These are phyloP conservation scores for Melitaea athalia DNA, from an alignment of 2,888 invertebrate species.

Conservation along the genomic window DNA sequence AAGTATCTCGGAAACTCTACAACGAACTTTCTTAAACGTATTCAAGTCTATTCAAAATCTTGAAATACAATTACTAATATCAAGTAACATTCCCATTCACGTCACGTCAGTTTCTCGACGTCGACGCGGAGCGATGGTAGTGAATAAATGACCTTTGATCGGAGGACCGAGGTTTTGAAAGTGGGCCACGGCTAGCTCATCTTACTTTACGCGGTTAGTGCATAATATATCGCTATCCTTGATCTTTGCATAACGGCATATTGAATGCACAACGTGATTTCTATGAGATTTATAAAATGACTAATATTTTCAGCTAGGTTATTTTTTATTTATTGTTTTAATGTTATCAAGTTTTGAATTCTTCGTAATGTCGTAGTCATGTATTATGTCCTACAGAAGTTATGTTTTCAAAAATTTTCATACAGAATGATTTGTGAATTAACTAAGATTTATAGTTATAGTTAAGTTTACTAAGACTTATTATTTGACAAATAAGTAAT, in stretches of 20 bases:
- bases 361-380: too few relatives aligned
- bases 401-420: too few relatives aligned
- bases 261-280: slow-evolving; percentile 17
- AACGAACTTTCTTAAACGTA: background rate
- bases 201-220: slow-evolving; percentile 36
- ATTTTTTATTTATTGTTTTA: too few relatives aligned
- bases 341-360: too few relatives aligned
- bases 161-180: slow-evolving; percentile 61
- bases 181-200: slow-evolving; percentile 57
- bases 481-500: too few relatives aligned
- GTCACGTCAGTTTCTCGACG: slow-evolving; percentile 22
- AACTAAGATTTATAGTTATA: too few relatives aligned
- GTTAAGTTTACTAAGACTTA: too few relatives aligned
- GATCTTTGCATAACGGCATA: slow-evolving; percentile 21
- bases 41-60: background rate
- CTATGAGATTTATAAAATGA: background rate
- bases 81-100: slow-evolving; percentile 5
- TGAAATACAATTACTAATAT: slow-evolving; percentile 4
- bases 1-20: background rate
- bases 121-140: slow-evolving; percentile 39
- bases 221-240: slow-evolving; percentile 31
- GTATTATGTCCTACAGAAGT: too few relatives aligned
- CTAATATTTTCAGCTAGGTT: too few relatives aligned
- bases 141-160: slow-evolving; percentile 54
- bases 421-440: too few relatives aligned